These are phyloP conservation scores for Pelodiscus sinensis DNA, from an alignment of 2,113 vertebrate genomes.

Conservation along the genomic window DNA sequence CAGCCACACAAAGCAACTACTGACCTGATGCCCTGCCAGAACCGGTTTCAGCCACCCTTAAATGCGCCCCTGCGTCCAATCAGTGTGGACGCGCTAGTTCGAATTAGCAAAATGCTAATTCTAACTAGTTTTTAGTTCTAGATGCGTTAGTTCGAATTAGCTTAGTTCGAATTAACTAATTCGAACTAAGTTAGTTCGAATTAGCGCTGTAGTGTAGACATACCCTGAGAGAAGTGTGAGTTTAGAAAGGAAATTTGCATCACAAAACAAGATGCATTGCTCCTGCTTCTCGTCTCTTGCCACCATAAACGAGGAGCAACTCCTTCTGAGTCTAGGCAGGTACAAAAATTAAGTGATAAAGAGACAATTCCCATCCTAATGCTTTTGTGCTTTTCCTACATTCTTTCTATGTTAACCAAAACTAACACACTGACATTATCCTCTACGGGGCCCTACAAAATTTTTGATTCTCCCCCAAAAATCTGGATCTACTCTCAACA, in stretches of 20 bases:
- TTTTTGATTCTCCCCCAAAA: not conserved
- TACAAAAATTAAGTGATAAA: not conserved
- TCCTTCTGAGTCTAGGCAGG: not conserved
- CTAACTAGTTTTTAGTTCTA: too few relatives aligned
- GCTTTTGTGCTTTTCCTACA: not conserved
- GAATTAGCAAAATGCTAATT: too few relatives aligned
- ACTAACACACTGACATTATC: not conserved
- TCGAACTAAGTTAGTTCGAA: too few relatives aligned
- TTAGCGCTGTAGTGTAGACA: too few relatives aligned
- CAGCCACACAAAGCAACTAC: too few relatives aligned
- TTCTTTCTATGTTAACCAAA: not conserved
- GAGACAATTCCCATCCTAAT: not conserved
- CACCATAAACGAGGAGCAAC: not conserved
- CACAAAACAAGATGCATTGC: not conserved
- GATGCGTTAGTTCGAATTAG: too few relatives aligned
- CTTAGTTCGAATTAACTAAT: too few relatives aligned
- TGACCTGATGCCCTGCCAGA: too few relatives aligned
- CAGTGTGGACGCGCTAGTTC: too few relatives aligned
- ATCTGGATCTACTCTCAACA: not conserved
- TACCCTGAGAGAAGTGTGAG: not conserved
- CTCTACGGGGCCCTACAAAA: not conserved
- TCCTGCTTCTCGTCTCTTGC: not conserved
- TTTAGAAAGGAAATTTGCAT: not conserved
- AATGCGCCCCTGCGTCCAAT: too few relatives aligned
- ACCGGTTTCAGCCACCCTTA: too few relatives aligned